A percentile compares a stretch with the other conserved stretches of the same genome.
Evolutionary conservation across 1,140 invertebrate species (phyloP).

Genomic region (Trichonephila clavipes): DNA sequence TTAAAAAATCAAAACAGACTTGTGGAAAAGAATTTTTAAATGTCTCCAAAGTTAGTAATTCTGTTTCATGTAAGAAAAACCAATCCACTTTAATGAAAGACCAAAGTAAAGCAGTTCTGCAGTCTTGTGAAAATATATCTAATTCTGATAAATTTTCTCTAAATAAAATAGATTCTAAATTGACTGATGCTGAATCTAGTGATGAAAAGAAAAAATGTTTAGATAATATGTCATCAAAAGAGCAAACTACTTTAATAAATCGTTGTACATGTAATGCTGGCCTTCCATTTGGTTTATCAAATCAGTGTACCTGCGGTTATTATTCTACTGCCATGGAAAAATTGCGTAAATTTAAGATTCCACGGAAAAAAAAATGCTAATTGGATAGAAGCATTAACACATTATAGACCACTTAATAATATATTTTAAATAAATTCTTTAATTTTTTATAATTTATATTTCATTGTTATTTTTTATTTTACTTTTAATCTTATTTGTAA

Average conservation of each 20-base stretch:
- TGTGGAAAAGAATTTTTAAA: not conserved
- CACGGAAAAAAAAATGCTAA: conserved; percentile 20
- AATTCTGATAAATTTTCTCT: not conserved
- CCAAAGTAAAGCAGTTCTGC: not conserved
- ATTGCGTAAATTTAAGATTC: conserved; percentile 38
- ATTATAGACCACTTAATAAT: no score
- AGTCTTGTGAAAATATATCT: not conserved
- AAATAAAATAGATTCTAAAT: not conserved
- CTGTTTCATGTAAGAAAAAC: not conserved
- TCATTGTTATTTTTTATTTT: no score
- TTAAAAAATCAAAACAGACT: not conserved
- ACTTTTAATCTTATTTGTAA: no score
- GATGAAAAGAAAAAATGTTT: not conserved
- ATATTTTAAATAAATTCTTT: no score
- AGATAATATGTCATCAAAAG: not conserved
- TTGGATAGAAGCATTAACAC: no score
- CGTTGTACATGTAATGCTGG: not conserved
- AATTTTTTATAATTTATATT: no score
- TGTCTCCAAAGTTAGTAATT: not conserved
- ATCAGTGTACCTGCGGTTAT: conserved; percentile 7
- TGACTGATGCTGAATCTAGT: not conserved
- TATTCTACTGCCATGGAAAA: conserved; percentile 7
- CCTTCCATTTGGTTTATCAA: not conserved
- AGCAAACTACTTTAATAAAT: not conserved
- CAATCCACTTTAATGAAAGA: not conserved